A percentile compares a stretch with the other conserved stretches of the same genome.
Evolutionary conservation across 2,797 vertebrate genomes (phyloP).

Genomic region (Stomatorhinus walkeri): DNA sequence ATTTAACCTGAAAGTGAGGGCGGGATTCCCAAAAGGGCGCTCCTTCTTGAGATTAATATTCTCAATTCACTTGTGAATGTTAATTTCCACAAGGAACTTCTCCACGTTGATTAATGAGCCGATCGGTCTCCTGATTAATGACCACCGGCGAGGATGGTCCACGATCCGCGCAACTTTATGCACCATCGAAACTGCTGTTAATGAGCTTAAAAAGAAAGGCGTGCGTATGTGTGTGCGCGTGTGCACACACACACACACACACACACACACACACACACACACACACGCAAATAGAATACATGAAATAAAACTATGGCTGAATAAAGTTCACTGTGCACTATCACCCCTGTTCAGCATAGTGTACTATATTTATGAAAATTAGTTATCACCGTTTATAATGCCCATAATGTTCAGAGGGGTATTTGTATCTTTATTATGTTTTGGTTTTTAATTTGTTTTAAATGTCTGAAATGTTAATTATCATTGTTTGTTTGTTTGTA

Average conservation of each 20-base stretch:
- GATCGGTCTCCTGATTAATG: conserved; percentile 10
- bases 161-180: neutral
- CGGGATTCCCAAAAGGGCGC: conserved; percentile 42
- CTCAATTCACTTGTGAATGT: conserved; percentile 28
- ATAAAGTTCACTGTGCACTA: neutral
- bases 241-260: neutral
- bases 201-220: neutral
- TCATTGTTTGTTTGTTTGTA: neutral
- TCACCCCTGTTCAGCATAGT: neutral
- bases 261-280: neutral
- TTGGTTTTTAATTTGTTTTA: neutral
- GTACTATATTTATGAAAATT: neutral
- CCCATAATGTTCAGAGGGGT: neutral
- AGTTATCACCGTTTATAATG: neutral
- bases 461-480: neutral
- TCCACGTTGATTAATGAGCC: conserved; percentile 16
- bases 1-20: conserved; percentile 31
- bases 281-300: no score
- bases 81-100: conserved; percentile 17
- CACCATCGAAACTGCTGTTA: neutral
- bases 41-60: conserved; percentile 42
- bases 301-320: neutral
- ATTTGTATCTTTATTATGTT: neutral
- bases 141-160: neutral
- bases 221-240: neutral